Evolutionary conservation across 2,888 invertebrate genomes (phyloP), one percentile per base, ranked within the genome.

Genomic region (Tanytarsus gracilentus): DNA sequence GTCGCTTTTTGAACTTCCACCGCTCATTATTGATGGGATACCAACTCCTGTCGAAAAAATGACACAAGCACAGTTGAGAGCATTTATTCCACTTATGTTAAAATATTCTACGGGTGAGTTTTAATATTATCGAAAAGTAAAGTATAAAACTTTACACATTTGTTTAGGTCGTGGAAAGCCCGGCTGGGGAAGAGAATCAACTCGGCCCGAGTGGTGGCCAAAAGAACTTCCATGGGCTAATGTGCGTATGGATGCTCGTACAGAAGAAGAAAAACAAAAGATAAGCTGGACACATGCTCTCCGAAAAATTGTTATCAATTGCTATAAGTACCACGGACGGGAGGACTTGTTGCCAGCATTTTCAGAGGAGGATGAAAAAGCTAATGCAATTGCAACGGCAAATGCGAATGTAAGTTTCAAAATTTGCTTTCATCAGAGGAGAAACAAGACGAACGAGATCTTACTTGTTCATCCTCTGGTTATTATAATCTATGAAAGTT

Each of bases 31-130:
- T 69, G 96, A 97, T 76, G 96, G 96, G 64, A 97, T 96, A 72
- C 96, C 96, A 64, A 97, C 96, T 63, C 95, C 96, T 14, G 95
- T 97, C 1, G 96, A 97, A 77, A 97, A 97, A 80, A 97, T 97
- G 97, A 97, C 96, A 39, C 95, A 96, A 78, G 96, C 96, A 60
- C 96, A 97, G 76, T 78, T 97, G 63, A 76, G 97, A 68, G 95
- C 95, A 62, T 97, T 97, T 75, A 97, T 97, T 68, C 96, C 96
- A 64, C 81, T 97, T 67, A 97, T 97, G 96, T 79, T 97, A 69
- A 97, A 97, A 77, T 96, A 95, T 75, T 95, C 95, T 4, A 97
- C 96, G 66, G 94, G 90, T 69, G 68, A 75, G 26, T 26, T 25
- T 16, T 14, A 51, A 29, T 74, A 14, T 7, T 29, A 9, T 29